A percentile compares a stretch with the other conserved stretches of the same genome.
phyloP scores from a whole-genome alignment of 2,888 invertebrate species.

The Nasonovia ribisnigri region DNA sequence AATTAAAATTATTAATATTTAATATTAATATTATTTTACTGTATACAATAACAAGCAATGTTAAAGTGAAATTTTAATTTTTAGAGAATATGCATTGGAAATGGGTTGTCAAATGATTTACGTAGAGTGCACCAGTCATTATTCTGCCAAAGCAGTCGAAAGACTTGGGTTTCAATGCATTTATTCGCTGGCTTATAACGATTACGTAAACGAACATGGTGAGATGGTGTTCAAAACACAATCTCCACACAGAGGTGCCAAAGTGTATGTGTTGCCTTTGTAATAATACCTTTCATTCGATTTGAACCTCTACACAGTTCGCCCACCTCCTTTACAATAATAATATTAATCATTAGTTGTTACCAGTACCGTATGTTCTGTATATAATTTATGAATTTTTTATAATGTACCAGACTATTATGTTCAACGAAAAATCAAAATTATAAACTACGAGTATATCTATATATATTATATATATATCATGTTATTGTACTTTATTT shows the following conservation, averaged over 20 bases:
- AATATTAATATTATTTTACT: background rate
- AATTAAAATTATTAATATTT: background rate
- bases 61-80: constrained; percentile 69
- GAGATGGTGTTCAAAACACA: constrained; percentile 78
- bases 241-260: constrained; percentile 76
- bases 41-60: background rate
- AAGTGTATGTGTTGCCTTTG: constrained; percentile 72
- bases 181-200: constrained; percentile 78
- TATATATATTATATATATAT: no score
- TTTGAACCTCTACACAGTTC: background rate
- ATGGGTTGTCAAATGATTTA: constrained; percentile 76
- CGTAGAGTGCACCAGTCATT: constrained; percentile 82
- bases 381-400: constrained; percentile 26
- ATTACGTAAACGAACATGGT: constrained; percentile 74
- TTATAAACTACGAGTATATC: background rate
- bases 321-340: background rate
- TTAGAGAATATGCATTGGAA: constrained; percentile 75
- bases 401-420: background rate
- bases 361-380: constrained; percentile 22
- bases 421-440: constrained; percentile 33
- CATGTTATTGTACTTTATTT: constrained; percentile 20
- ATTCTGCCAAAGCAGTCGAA: constrained; percentile 80
- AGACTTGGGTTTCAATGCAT: constrained; percentile 79
- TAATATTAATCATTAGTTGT: constrained; percentile 16
- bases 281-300: background rate